These are phyloP conservation scores for Diplodus sargus DNA, from an alignment of 2,797 vertebrate species.

Conservation along the genomic window DNA sequence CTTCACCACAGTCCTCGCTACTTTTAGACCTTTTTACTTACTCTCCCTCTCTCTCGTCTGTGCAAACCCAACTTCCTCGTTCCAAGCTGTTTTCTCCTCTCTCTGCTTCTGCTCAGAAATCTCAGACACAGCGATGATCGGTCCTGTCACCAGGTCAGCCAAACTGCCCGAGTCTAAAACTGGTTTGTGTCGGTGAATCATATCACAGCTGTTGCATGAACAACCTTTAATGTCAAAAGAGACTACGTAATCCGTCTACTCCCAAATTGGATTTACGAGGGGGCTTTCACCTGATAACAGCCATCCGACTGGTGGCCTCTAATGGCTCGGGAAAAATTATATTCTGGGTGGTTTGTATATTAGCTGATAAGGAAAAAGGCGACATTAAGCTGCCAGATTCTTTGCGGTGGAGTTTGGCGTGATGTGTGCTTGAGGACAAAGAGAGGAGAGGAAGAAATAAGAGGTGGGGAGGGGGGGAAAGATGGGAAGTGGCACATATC, in stretches of 20 bases:
- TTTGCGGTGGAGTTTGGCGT: conserved; percentile 7
- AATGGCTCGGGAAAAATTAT: conserved; percentile 21
- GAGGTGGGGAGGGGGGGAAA: neutral
- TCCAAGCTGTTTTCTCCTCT: neutral
- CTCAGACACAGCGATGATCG: conserved; percentile 21
- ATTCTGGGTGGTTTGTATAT: conserved; percentile 29
- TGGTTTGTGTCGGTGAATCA: conserved; percentile 43
- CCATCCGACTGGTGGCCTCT: neutral
- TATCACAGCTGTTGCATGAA: conserved; percentile 40
- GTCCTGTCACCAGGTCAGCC: conserved; percentile 28
- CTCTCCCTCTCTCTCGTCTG: neutral
- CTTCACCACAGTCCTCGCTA: neutral
- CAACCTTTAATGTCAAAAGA: conserved; percentile 7
- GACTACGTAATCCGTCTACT: neutral
- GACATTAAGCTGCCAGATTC: conserved; percentile 26
- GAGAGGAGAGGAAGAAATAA: conserved; percentile 8
- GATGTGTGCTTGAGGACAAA: conserved; percentile 11
- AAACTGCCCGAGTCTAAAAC: conserved; percentile 18
- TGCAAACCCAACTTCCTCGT: conserved; percentile 6
- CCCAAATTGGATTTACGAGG: conserved; percentile 28
- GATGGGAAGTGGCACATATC: conserved; percentile 43
- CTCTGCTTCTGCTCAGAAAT: conserved; percentile 4
- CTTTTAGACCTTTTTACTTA: conserved; percentile 34
- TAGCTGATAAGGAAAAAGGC: conserved; percentile 25
- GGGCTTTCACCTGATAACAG: conserved; percentile 24